Percentiles rank a stretch among this genome's conserved stretches.
These are phyloP conservation scores for Drosophila tsacasi DNA, from an alignment of 1,140 invertebrate species.

Conservation along the genomic window DNA sequence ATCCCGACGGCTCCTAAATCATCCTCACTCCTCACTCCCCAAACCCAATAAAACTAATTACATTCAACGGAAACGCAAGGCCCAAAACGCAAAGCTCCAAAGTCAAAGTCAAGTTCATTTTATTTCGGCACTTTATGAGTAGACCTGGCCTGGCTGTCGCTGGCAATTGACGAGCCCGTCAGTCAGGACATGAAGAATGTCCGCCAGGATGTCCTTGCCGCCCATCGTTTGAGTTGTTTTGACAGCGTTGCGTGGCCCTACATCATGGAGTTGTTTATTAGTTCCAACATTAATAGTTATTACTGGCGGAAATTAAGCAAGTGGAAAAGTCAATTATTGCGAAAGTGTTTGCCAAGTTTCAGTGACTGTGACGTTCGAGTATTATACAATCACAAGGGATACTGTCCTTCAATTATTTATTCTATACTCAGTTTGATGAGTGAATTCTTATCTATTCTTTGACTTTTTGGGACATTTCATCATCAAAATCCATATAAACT, in stretches of 20 bases:
- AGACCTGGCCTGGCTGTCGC: slow-evolving; percentile 17
- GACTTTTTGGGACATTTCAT: neutral
- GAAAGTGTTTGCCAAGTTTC: slow-evolving; percentile 6
- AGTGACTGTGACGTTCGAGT: neutral
- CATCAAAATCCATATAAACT: neutral
- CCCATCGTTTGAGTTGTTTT: slow-evolving; percentile 46
- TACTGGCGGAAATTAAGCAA: slow-evolving; percentile 18
- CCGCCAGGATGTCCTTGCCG: slow-evolving; percentile 9
- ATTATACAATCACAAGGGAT: slow-evolving; percentile 6
- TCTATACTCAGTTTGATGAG: neutral
- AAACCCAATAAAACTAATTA: slow-evolving; percentile 37
- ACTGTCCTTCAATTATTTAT: neutral
- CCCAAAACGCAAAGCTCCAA: slow-evolving; percentile 23
- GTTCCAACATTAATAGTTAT: slow-evolving; percentile 58
- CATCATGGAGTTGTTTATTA: slow-evolving; percentile 57
- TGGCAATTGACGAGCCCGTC: slow-evolving; percentile 52
- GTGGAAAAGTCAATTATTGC: slow-evolving; percentile 13
- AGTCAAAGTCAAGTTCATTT: slow-evolving; percentile 56
- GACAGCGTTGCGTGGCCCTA: slow-evolving; percentile 56
- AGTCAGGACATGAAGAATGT: slow-evolving; percentile 23
- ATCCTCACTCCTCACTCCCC: neutral
- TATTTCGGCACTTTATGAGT: slow-evolving; percentile 41
- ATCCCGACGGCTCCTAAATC: slow-evolving; percentile 66
- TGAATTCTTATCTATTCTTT: neutral
- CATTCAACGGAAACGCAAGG: slow-evolving; percentile 22